Evolutionary conservation across 1,140 invertebrate genomes (phyloP), one percentile per base, ranked within the genome.

Genomic region (Amphibalanus amphitrite): DNA sequence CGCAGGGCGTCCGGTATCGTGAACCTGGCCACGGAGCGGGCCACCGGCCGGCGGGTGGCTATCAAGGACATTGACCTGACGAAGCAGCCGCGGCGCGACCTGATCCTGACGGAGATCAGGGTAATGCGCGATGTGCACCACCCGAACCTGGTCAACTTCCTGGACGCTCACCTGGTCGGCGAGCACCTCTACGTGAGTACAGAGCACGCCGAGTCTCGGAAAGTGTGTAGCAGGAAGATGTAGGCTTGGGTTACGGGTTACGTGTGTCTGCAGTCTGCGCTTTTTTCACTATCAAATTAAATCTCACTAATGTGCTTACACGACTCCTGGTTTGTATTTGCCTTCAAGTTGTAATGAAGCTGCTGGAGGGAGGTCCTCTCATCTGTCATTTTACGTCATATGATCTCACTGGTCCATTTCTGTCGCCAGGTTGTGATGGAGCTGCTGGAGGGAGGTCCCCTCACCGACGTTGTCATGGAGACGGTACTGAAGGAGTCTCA

Each of bases 401-500:
- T 38, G 33, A 6, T 38, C 69, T 69, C 25, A 25, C 23, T 10
- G 8, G n/a, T 70, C 17, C 30, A 17, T 33, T 3, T 71, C 15
- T 72, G 29, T 47, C 10, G 67, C 28, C 25, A 23, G 69, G 20
- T 65, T 74, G 83, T 88, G 15, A 97, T 98, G 95, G 95, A 98
- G 80, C 86, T 96, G 69, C 83, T 98, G 72, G 92, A 96, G 76
- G 95, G 95, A 33, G 96, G 96, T 6, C 91, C 95, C 0, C 81
- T 99, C 4, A 99, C 96, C 0, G 95, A 98, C 81, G 94, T 98
- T 69, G 83, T 88, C 13, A 97, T 98, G 95, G 95, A 98, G 82
- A 96, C 95, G 0, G 87, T 97, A 23, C 97, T 98, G 93, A 93
- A 95, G 77, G 95, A 98, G 80, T 87, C 88, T 1, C 96, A 98